Conservation (phyloP, 2,888 invertebrate genomes). For the Lithophane leautieri region DNA sequence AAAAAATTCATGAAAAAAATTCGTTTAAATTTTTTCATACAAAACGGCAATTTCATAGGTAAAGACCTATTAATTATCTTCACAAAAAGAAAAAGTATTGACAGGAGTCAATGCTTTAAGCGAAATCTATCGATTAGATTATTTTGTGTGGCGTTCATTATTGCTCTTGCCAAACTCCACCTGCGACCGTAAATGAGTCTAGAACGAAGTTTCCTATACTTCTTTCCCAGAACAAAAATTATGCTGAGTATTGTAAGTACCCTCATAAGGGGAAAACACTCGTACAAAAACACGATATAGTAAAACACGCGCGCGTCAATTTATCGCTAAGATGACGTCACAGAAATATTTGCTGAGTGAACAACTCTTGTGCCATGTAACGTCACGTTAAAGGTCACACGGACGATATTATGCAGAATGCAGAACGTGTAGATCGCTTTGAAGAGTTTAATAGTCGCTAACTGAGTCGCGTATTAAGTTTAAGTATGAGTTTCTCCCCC, state of each 20-base stretch:
- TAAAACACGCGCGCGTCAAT: constrained; percentile 44
- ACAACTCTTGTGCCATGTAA: constrained; percentile 38
- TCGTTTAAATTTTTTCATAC: too few relatives aligned
- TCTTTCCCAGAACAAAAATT: constrained; percentile 14
- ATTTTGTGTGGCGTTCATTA: constrained; percentile 20
- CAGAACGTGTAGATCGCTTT: constrained; percentile 17
- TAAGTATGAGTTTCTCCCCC: neutral
- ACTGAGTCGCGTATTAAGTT: constrained; percentile 26
- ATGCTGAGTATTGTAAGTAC: neutral
- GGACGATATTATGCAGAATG: constrained; percentile 47
- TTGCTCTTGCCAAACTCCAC: neutral
- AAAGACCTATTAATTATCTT: too few relatives aligned
- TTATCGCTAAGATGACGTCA: constrained; percentile 49
- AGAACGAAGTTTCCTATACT: constrained; percentile 4
- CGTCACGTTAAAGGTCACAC: constrained; percentile 51
- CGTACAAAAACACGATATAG: constrained; percentile 6
- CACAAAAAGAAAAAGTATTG: neutral
- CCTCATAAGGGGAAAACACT: constrained; percentile 31
- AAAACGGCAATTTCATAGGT: too few relatives aligned
- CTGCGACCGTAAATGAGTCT: constrained; percentile 7
- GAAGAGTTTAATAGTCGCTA: constrained; percentile 29
- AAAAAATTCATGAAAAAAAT: too few relatives aligned
- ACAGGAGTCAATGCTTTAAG: neutral
- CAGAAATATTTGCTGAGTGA: constrained; percentile 54
- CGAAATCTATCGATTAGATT: neutral